phyloP scores from a whole-genome alignment of 2,797 vertebrate genomes.

The Podarcis lilfordi region DNA sequence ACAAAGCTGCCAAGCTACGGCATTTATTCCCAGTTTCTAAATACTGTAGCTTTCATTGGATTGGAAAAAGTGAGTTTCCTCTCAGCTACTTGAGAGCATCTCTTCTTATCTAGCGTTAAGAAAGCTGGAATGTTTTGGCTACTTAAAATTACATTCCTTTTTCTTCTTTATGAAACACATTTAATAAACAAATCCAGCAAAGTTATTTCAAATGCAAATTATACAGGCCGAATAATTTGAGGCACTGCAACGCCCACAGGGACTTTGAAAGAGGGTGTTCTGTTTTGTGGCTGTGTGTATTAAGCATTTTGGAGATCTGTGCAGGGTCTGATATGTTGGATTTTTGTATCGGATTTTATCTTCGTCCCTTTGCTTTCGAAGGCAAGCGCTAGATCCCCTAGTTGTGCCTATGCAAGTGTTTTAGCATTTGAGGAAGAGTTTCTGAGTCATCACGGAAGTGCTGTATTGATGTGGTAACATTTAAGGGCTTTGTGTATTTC shows the following conservation, averaged over 20 bases:
- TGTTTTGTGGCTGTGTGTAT: not conserved
- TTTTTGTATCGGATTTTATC: not conserved
- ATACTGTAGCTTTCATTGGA: conserved; percentile 6
- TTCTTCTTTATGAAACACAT: not conserved
- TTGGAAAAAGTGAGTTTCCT: not conserved
- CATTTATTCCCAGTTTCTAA: conserved; percentile 4
- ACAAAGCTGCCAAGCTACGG: conserved; percentile 19
- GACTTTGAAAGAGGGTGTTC: not conserved
- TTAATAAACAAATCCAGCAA: not conserved
- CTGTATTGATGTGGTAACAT: not conserved
- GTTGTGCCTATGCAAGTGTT: not conserved
- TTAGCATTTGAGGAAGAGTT: not conserved
- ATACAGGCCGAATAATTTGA: not conserved
- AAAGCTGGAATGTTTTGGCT: not conserved
- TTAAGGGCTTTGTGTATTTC: not conserved
- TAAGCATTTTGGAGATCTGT: not conserved
- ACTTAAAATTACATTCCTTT: conserved; percentile 22
- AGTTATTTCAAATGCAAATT: conserved; percentile 6
- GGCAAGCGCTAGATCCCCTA: not conserved
- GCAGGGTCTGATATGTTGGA: not conserved
- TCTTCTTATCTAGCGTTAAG: not conserved
- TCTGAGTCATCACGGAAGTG: not conserved
- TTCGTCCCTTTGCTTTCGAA: not conserved
- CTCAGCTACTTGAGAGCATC: not conserved
- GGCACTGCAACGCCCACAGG: not conserved